phyloP scores from a whole-genome alignment of 1,140 invertebrate species.

The Acromyrmex echinatior region DNA sequence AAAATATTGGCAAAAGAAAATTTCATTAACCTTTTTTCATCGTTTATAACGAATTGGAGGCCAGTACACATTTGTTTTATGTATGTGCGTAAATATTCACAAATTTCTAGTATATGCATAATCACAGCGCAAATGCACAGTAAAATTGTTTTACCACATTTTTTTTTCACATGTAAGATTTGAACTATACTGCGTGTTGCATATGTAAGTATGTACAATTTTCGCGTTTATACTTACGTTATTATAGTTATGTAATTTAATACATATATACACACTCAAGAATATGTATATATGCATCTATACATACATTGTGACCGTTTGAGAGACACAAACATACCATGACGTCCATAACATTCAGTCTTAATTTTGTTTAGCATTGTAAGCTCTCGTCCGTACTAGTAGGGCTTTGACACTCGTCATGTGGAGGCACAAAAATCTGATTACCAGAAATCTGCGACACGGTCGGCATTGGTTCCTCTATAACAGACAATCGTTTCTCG shows the following conservation, averaged over 20 bases:
- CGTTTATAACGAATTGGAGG: slow-evolving; percentile 58
- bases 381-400: slow-evolving; percentile 67
- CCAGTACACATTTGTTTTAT: slow-evolving; percentile 34
- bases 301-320: slow-evolving; percentile 63
- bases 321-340: slow-evolving; percentile 67
- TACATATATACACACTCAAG: slow-evolving; percentile 73
- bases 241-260: slow-evolving; percentile 70
- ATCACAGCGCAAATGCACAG: slow-evolving; percentile 64
- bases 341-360: slow-evolving; percentile 68
- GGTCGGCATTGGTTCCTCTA: slow-evolving; percentile 79
- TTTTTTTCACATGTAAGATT: neutral
- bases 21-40: slow-evolving; percentile 15
- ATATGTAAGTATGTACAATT: slow-evolving; percentile 31
- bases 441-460: slow-evolving; percentile 61
- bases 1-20: slow-evolving; percentile 50
- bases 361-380: slow-evolving; percentile 66
- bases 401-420: slow-evolving; percentile 50
- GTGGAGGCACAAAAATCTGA: slow-evolving; percentile 35
- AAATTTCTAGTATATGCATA: slow-evolving; percentile 31
- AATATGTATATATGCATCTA: slow-evolving; percentile 74
- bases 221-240: slow-evolving; percentile 18
- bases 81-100: slow-evolving; percentile 35
- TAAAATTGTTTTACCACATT: slow-evolving; percentile 43
- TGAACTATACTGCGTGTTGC: slow-evolving; percentile 24
- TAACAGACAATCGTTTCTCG: slow-evolving; percentile 83